These are phyloP conservation scores for Drosophila anceps DNA, from an alignment of 2,888 invertebrate species.

Conservation along the genomic window DNA sequence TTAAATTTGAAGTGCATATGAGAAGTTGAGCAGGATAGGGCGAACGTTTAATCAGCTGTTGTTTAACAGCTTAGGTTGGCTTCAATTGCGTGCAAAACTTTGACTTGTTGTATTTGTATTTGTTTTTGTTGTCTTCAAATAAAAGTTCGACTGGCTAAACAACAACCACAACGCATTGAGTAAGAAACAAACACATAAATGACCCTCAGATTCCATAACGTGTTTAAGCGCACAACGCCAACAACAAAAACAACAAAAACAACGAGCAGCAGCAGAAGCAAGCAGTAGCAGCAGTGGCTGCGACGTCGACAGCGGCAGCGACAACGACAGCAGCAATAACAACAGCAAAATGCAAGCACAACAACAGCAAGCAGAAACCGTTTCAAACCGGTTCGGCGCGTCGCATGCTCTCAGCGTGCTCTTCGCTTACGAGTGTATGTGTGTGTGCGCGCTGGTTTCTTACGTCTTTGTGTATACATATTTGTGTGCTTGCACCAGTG, in stretches of 20 bases:
- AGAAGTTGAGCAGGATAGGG: not conserved
- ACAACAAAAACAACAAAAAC: conserved; percentile 3
- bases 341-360: conserved; percentile 29
- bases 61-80: not conserved
- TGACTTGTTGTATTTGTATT: not conserved
- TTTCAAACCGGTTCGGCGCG: conserved; percentile 63
- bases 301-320: not conserved
- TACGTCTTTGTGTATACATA: conserved; percentile 3
- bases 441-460: conserved; percentile 28
- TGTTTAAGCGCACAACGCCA: conserved; percentile 36
- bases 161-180: conserved; percentile 19
- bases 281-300: not conserved
- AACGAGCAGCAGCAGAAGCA: not conserved
- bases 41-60: conserved; percentile 1
- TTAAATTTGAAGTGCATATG: not conserved
- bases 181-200: conserved; percentile 36
- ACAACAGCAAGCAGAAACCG: conserved; percentile 50
- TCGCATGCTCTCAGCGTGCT: conserved; percentile 18
- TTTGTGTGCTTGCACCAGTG: not conserved
- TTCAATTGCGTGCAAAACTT: conserved; percentile 1
- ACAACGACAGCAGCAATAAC: conserved; percentile 7
- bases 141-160: conserved; percentile 17
- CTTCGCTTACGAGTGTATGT: conserved; percentile 1
- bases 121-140: conserved; percentile 16
- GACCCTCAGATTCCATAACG: conserved; percentile 58